Evolutionary conservation across 2,113 vertebrate genomes (phyloP).

Genomic region (Melanerpes aurifrons): DNA sequence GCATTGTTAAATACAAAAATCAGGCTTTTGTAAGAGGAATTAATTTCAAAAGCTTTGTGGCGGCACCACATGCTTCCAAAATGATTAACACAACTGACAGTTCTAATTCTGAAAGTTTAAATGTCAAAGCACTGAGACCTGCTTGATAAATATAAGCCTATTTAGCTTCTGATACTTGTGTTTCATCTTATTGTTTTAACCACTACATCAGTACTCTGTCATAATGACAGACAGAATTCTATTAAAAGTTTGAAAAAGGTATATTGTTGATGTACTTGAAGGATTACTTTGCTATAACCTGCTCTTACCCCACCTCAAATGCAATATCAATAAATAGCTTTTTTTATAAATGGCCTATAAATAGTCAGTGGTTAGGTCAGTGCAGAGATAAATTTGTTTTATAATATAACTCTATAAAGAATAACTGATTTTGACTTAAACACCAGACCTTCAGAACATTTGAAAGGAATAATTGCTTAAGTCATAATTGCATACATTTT

Average conservation of each 20-base stretch:
- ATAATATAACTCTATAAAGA: not conserved
- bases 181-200: not conserved
- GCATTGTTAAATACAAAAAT: not conserved
- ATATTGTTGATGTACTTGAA: not conserved
- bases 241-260: not conserved
- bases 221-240: constrained; percentile 4
- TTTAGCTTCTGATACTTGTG: not conserved
- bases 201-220: not conserved
- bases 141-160: not conserved
- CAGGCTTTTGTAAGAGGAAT: not conserved
- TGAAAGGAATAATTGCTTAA: not conserved
- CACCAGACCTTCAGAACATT: not conserved
- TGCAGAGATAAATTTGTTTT: not conserved
- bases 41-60: not conserved
- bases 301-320: not conserved
- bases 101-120: not conserved
- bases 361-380: not conserved
- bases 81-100: not conserved
- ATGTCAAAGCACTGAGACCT: not conserved
- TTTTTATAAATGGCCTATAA: not conserved
- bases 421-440: not conserved
- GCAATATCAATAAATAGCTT: not conserved
- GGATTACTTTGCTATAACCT: not conserved
- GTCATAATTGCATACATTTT: not conserved
- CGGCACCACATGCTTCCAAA: not conserved